These are phyloP conservation scores for Molossus molossus DNA, from an alignment of 2,797 vertebrate species.

Conservation along the genomic window DNA sequence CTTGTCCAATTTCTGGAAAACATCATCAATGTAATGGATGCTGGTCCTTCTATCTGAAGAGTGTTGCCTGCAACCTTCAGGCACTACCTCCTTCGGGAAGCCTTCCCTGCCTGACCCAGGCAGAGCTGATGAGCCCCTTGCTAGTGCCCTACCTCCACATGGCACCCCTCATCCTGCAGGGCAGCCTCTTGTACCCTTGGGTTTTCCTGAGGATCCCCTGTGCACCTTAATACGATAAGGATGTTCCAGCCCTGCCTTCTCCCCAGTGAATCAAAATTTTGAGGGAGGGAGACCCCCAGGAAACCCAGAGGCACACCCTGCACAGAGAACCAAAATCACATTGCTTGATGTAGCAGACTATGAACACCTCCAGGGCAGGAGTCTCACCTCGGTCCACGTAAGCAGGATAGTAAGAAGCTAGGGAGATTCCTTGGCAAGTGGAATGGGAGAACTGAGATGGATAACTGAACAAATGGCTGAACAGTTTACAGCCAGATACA, in stretches of 20 bases:
- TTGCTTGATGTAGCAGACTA: neutral
- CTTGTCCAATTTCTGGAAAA: neutral
- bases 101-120: neutral
- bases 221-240: constrained; percentile 5
- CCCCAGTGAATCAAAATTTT: neutral
- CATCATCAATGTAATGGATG: neutral
- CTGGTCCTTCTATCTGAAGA: neutral
- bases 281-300: neutral
- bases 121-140: neutral
- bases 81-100: neutral
- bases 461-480: neutral
- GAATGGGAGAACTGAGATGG: neutral
- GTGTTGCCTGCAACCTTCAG: neutral
- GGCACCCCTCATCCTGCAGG: neutral
- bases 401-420: neutral
- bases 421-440: neutral
- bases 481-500: neutral
- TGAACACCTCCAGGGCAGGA: neutral
- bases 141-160: neutral
- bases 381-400: neutral
- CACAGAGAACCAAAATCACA: neutral
- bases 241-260: neutral
- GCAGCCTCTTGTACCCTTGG: neutral
- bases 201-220: neutral
- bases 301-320: neutral